phyloP scores from a whole-genome alignment of 2,113 vertebrate species.

The Cyprinodon variegatus region DNA sequence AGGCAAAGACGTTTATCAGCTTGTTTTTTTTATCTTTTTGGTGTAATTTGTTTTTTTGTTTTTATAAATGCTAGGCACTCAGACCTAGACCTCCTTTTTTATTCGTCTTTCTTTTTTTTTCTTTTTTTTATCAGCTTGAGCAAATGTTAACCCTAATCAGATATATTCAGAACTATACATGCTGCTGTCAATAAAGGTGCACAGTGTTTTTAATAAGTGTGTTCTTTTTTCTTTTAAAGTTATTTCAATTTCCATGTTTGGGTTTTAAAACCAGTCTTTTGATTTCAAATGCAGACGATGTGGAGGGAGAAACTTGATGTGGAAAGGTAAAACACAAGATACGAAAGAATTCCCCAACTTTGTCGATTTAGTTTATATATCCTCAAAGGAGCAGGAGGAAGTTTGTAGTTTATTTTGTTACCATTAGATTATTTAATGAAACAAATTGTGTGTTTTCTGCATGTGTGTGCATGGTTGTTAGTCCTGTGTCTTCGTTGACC shows the following conservation, averaged over 20 bases:
- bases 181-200: constrained; percentile 96
- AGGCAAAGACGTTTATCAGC: constrained; percentile 72
- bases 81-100: constrained; percentile 63
- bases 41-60: constrained; percentile 64
- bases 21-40: constrained; percentile 71
- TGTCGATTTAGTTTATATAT: not conserved
- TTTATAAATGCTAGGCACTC: constrained; percentile 74
- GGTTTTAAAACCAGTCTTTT: not conserved
- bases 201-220: constrained; percentile 76
- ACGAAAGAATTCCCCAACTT: not conserved
- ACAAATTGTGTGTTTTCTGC: too few relatives aligned
- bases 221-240: constrained; percentile 27
- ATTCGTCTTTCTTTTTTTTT: constrained; percentile 45
- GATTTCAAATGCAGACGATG: not conserved
- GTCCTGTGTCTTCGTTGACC: too few relatives aligned
- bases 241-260: not conserved
- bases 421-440: not conserved
- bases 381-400: not conserved
- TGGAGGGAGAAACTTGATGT: not conserved
- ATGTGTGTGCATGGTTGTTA: too few relatives aligned
- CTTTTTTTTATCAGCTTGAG: constrained; percentile 75
- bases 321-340: not conserved
- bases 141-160: constrained; percentile 77
- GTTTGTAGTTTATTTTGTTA: not conserved
- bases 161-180: constrained; percentile 83